Evolutionary conservation across 2,888 invertebrate genomes (phyloP).

Genomic region (Tachina grossa): DNA sequence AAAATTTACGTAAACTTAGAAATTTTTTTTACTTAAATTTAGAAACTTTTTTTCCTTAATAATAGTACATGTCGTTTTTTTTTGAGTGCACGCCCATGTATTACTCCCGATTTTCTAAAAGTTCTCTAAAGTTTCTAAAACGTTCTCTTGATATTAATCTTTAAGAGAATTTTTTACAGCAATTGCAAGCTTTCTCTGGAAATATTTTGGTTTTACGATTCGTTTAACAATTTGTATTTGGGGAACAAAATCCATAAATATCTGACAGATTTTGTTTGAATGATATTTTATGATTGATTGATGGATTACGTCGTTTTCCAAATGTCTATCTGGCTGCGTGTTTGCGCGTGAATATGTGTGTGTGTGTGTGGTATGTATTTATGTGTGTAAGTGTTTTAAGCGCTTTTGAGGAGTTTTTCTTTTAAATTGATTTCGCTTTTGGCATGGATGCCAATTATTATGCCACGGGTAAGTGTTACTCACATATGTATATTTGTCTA

Average conservation of each 20-base stretch:
- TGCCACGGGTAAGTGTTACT: slow-evolving; percentile 25
- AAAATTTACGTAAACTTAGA: too few relatives aligned
- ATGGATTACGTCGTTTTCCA: slow-evolving; percentile 30
- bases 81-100: too few relatives aligned
- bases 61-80: too few relatives aligned
- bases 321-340: neutral
- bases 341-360: too few relatives aligned
- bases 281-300: slow-evolving; percentile 38
- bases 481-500: slow-evolving; percentile 44
- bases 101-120: neutral
- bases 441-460: slow-evolving; percentile 37
- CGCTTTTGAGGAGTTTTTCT: neutral
- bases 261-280: neutral
- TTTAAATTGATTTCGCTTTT: slow-evolving; percentile 7
- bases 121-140: too few relatives aligned
- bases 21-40: too few relatives aligned
- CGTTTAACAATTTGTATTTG: neutral
- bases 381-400: neutral
- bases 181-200: neutral
- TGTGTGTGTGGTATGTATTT: neutral
- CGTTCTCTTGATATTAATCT: neutral
- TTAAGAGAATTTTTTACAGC: neutral
- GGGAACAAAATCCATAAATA: slow-evolving; percentile 8
- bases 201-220: neutral
- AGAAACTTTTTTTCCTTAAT: too few relatives aligned